These are phyloP conservation scores for Tapirus terrestris DNA, from an alignment of 2,113 vertebrate genomes.

Conservation along the genomic window DNA sequence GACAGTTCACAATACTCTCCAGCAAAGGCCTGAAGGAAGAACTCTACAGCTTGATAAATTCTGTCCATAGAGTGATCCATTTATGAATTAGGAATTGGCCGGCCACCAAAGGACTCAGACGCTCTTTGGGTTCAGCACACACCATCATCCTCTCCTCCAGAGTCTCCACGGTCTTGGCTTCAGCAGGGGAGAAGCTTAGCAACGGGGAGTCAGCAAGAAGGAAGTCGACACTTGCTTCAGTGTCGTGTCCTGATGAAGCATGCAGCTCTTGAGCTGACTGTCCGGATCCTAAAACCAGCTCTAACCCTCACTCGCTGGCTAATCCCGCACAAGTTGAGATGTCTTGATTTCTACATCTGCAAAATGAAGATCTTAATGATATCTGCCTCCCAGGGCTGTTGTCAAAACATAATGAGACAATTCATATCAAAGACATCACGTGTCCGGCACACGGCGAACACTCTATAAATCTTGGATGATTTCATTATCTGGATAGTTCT, in stretches of 20 bases:
- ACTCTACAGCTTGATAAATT: background rate
- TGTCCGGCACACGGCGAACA: background rate
- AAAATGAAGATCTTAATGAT: background rate
- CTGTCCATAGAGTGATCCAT: background rate
- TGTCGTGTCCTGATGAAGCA: background rate
- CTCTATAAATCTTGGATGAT: background rate
- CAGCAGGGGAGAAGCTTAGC: background rate
- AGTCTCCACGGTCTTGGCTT: background rate
- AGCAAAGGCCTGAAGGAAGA: background rate
- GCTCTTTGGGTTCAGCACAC: background rate
- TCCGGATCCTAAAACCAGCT: background rate
- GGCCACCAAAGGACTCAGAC: background rate
- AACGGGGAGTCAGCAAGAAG: background rate
- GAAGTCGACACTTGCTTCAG: background rate
- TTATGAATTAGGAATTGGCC: background rate
- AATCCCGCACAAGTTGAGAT: background rate
- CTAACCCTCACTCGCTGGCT: background rate
- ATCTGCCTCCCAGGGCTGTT: conserved; percentile 8
- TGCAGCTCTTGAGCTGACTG: background rate
- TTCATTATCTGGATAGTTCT: conserved; percentile 28
- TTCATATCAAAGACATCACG: background rate
- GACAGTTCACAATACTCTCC: background rate
- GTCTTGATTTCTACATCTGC: background rate
- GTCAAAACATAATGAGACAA: conserved; percentile 41
- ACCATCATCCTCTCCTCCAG: background rate